phyloP scores from a whole-genome alignment of 1,140 invertebrate species.

The Eurosta solidaginis region DNA sequence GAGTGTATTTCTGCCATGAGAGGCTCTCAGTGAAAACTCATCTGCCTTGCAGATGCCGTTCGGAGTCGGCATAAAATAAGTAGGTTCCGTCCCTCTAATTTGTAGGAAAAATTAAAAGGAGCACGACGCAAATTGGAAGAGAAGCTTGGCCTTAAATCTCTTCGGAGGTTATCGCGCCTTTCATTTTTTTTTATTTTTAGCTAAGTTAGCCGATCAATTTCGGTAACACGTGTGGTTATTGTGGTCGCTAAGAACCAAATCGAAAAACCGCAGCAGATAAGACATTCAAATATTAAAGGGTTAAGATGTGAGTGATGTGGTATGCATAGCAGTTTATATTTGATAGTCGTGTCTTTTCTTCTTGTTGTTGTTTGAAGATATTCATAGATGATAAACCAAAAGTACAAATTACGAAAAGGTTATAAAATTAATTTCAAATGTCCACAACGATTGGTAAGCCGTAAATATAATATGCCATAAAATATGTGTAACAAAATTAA shows the following conservation, averaged over 20 bases:
- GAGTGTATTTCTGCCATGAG: too few relatives aligned
- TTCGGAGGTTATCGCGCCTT: too few relatives aligned
- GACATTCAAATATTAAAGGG: not conserved
- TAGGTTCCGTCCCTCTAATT: too few relatives aligned
- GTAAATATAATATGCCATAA: not conserved
- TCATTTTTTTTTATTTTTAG: too few relatives aligned
- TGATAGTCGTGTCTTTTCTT: not conserved
- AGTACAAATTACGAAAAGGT: constrained; percentile 19
- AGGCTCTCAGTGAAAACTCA: too few relatives aligned
- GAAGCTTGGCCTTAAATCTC: too few relatives aligned
- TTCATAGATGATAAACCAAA: not conserved
- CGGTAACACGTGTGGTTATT: not conserved
- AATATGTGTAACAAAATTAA: too few relatives aligned
- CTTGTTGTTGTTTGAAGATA: not conserved
- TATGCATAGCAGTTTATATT: not conserved
- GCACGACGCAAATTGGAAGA: too few relatives aligned
- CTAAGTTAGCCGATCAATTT: not conserved
- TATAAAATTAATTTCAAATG: constrained; percentile 8
- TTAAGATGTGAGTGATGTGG: not conserved
- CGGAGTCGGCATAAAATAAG: too few relatives aligned
- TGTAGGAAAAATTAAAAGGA: too few relatives aligned
- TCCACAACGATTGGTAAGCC: not conserved
- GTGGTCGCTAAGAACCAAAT: not conserved
- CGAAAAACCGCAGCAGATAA: not conserved
- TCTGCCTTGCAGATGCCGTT: too few relatives aligned